Percentiles rank a stretch among this genome's conserved stretches.
Conservation (phyloP, 2,888 invertebrate genomes). For the Hipparchia semele region DNA sequence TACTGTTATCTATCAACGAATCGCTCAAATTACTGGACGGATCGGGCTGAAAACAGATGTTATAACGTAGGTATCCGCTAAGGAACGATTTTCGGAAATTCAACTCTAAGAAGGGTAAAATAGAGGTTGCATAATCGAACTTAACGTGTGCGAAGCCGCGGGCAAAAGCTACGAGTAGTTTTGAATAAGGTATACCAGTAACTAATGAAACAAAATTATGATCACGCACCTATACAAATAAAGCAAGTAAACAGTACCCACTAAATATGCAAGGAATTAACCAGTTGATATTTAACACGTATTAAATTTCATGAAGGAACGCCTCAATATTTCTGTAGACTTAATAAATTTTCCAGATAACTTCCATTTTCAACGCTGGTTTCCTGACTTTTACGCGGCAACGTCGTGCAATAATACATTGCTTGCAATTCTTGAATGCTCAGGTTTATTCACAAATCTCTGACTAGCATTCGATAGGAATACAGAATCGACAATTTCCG, state of each 20-base stretch:
- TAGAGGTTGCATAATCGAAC: no score
- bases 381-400: slow-evolving; percentile 14
- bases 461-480: slow-evolving; percentile 35
- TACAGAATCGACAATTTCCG: slow-evolving; percentile 49
- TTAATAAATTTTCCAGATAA: slow-evolving; percentile 21
- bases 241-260: background rate
- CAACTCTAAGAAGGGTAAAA: no score
- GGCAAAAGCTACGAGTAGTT: no score
- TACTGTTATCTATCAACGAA: no score
- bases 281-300: background rate
- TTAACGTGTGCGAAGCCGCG: no score
- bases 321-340: background rate
- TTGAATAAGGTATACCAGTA: no score
- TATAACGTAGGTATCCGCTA: no score
- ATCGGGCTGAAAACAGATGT: no score
- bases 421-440: slow-evolving; percentile 23
- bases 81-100: no score
- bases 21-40: no score
- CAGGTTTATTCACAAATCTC: slow-evolving; percentile 28
- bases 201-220: no score
- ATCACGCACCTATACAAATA: no score
- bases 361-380: slow-evolving; percentile 10
- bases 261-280: background rate
- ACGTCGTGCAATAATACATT: slow-evolving; percentile 13
- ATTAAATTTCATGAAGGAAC: background rate